phyloP scores from a whole-genome alignment of 2,797 vertebrate genomes.

The Sebastes kiyomatsui region DNA sequence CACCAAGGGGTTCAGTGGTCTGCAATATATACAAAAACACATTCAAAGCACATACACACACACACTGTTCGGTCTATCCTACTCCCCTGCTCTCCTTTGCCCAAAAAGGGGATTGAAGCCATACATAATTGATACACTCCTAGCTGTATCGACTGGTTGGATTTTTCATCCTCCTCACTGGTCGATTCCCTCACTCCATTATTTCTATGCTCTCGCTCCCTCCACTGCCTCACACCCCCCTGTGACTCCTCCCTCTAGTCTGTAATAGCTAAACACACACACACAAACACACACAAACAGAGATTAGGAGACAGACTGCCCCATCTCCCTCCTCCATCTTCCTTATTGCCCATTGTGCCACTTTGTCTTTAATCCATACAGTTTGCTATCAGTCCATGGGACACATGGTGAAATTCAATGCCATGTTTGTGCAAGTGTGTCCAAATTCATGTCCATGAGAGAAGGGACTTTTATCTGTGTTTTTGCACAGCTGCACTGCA shows the following conservation, averaged over 20 bases:
- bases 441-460: not conserved
- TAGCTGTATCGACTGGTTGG: slow-evolving; percentile 76
- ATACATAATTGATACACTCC: slow-evolving; percentile 84
- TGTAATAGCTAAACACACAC: slow-evolving; percentile 14
- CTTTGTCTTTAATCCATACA: slow-evolving; percentile 51
- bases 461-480: not conserved
- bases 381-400: slow-evolving; percentile 20
- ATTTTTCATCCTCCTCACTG: slow-evolving; percentile 74
- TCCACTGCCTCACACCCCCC: slow-evolving; percentile 26
- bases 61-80: slow-evolving; percentile 4
- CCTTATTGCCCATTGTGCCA: slow-evolving; percentile 18
- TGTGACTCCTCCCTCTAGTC: slow-evolving; percentile 35
- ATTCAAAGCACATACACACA: not conserved
- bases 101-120: slow-evolving; percentile 60
- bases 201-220: slow-evolving; percentile 60
- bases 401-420: slow-evolving; percentile 34
- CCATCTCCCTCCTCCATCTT: slow-evolving; percentile 20
- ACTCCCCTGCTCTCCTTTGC: slow-evolving; percentile 19
- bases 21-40: slow-evolving; percentile 9
- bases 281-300: slow-evolving; percentile 37
- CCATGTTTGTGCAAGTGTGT: slow-evolving; percentile 16
- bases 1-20: not conserved
- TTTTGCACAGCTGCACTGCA: not conserved
- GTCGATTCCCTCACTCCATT: slow-evolving; percentile 76
- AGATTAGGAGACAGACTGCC: slow-evolving; percentile 37